Evolutionary conservation across 1,140 invertebrate genomes (phyloP).

Genomic region (Caenorhabditis briggsae): DNA sequence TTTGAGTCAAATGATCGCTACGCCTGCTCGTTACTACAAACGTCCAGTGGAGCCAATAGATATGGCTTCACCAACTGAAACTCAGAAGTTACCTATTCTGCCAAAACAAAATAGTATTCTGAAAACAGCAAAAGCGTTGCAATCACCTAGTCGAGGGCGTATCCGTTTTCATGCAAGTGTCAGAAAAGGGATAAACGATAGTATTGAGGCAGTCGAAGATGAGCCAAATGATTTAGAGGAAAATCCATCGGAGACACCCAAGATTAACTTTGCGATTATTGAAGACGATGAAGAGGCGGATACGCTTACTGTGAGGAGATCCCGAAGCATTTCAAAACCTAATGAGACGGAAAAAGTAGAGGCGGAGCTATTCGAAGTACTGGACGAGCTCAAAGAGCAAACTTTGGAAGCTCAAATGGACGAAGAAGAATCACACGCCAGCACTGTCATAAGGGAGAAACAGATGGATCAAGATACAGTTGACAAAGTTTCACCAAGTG

Average conservation of each 20-base stretch:
- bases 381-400: not conserved
- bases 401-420: not conserved
- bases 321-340: not conserved
- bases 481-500: not conserved
- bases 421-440: not conserved
- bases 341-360: not conserved
- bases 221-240: not conserved
- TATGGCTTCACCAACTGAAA: not conserved
- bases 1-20: constrained; percentile 8
- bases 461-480: not conserved
- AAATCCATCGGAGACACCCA: not conserved
- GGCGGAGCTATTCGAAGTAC: not conserved
- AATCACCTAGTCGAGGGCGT: constrained; percentile 1
- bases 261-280: not conserved
- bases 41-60: not conserved
- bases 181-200: not conserved
- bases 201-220: not conserved
- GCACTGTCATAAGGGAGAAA: not conserved
- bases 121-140: constrained; percentile 4
- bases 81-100: not conserved
- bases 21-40: constrained; percentile 17
- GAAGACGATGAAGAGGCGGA: not conserved
- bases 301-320: not conserved
- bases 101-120: constrained; percentile 4
- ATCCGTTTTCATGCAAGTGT: not conserved